These are phyloP conservation scores for Eristalinus aeneus DNA, from an alignment of 2,888 invertebrate genomes.

Conservation along the genomic window DNA sequence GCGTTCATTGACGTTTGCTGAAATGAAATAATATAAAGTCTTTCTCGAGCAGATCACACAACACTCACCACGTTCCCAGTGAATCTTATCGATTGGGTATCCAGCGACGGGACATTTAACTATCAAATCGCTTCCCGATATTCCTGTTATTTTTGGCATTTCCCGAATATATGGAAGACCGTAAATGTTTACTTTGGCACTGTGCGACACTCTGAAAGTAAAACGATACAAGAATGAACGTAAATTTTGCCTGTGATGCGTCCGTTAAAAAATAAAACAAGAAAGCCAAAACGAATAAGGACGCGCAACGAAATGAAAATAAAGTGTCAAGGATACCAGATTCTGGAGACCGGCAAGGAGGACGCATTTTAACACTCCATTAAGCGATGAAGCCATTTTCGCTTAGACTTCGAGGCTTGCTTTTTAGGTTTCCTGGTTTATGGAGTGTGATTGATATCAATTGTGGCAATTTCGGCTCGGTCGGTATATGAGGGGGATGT, in stretches of 20 bases:
- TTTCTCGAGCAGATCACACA: background rate
- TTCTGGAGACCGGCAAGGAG: slow-evolving; percentile 1
- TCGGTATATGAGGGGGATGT: slow-evolving; percentile 9
- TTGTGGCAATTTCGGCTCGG: slow-evolving; percentile 32
- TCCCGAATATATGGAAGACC: slow-evolving; percentile 92
- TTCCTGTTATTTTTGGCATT: slow-evolving; percentile 93
- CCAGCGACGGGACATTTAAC: slow-evolving; percentile 95
- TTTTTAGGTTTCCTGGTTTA: slow-evolving; percentile 73
- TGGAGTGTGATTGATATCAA: slow-evolving; percentile 64
- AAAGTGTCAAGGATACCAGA: slow-evolving; percentile 38
- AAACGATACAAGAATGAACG: slow-evolving; percentile 55
- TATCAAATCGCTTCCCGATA: slow-evolving; percentile 90
- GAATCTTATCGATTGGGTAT: slow-evolving; percentile 92
- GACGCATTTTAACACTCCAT: slow-evolving; percentile 64
- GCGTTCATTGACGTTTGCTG: background rate
- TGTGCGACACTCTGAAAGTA: slow-evolving; percentile 84
- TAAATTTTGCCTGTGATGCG: background rate
- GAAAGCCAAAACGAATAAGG: background rate
- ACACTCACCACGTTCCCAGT: slow-evolving; percentile 92
- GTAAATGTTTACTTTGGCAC: slow-evolving; percentile 93
- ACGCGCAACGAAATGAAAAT: slow-evolving; percentile 53
- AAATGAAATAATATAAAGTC: slow-evolving; percentile 8
- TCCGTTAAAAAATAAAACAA: background rate
- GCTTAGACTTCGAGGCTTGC: slow-evolving; percentile 67
- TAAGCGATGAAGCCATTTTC: slow-evolving; percentile 64